Evolutionary conservation across 2,888 invertebrate genomes (phyloP).

Genomic region (Andrena camellia): DNA sequence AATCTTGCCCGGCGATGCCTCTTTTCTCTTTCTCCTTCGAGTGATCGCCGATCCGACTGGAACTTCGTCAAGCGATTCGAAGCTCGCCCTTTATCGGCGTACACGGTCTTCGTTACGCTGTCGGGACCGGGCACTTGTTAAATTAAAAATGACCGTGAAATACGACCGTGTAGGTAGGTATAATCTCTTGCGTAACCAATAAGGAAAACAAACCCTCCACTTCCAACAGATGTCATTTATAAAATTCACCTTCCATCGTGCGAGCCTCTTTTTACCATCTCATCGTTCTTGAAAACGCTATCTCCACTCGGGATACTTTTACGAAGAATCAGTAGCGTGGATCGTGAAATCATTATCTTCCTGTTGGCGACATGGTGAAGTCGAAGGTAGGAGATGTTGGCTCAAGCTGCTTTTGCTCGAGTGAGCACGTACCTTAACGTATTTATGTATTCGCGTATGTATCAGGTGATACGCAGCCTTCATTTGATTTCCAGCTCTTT

Average conservation of each 20-base stretch:
- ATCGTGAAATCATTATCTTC: constrained; percentile 43
- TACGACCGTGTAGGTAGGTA: constrained; percentile 27
- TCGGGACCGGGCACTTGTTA: constrained; percentile 40
- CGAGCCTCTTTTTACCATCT: constrained; percentile 21
- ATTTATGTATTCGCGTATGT: no score
- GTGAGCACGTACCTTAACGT: no score
- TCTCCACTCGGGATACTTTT: neutral
- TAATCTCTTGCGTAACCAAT: constrained; percentile 4
- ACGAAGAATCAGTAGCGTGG: neutral
- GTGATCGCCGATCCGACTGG: constrained; percentile 15
- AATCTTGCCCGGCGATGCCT: constrained; percentile 49
- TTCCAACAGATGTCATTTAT: constrained; percentile 3
- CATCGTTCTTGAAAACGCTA: constrained; percentile 13
- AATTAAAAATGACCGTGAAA: constrained; percentile 36
- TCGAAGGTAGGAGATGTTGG: no score
- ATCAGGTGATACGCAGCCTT: no score
- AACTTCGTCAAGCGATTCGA: constrained; percentile 38
- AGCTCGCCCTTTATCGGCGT: constrained; percentile 32
- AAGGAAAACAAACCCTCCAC: neutral
- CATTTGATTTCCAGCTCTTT: no score
- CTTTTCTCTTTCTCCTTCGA: constrained; percentile 28
- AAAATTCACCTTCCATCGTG: neutral
- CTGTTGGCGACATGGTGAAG: neutral
- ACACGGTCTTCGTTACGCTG: constrained; percentile 29
- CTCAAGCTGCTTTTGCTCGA: no score